These are phyloP conservation scores for Silurus asotus DNA, from an alignment of 2,113 vertebrate species.

Conservation along the genomic window DNA sequence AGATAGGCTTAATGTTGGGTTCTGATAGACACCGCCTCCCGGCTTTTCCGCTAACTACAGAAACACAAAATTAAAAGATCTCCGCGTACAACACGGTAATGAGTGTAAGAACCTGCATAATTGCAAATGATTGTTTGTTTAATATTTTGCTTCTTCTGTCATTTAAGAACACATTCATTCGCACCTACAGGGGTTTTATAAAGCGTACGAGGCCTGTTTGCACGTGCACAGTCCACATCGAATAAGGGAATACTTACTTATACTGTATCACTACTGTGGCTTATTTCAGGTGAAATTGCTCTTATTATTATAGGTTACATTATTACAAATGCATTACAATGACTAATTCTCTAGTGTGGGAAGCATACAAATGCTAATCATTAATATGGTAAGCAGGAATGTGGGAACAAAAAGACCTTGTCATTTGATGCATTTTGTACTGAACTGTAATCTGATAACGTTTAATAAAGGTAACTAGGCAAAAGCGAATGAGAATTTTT, in stretches of 20 bases:
- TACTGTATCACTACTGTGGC: not conserved
- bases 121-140: not conserved
- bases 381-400: not conserved
- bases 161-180: not conserved
- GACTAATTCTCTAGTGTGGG: not conserved
- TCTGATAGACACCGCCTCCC: slow-evolving; percentile 62
- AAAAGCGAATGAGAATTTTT: not conserved
- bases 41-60: slow-evolving; percentile 45
- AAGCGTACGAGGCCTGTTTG: not conserved
- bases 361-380: not conserved
- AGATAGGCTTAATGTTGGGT: slow-evolving; percentile 61
- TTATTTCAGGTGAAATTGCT: not conserved
- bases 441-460: not conserved
- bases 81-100: not conserved
- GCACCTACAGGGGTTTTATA: no score
- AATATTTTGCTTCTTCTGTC: no score
- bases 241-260: not conserved
- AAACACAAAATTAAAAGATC: slow-evolving; percentile 35
- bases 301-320: not conserved
- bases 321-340: not conserved
- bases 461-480: not conserved
- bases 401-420: not conserved
- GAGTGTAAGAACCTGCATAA: not conserved
- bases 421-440: not conserved
- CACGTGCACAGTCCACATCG: not conserved